phyloP scores from a whole-genome alignment of 2,888 invertebrate genomes.

The Amphipoea oculea region DNA sequence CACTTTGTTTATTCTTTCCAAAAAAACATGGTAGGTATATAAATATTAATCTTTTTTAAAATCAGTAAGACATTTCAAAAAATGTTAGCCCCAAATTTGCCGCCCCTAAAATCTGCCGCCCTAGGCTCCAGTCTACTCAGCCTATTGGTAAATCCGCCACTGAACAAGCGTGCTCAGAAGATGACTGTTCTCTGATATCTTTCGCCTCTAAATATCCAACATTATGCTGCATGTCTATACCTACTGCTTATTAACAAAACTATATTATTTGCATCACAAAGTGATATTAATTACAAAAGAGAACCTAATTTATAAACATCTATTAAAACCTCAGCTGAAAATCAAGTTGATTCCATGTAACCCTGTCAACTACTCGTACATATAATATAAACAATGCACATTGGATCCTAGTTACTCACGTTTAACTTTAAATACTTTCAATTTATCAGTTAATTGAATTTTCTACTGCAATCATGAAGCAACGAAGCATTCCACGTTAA shows the following conservation, averaged over 20 bases:
- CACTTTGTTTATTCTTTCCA: no score
- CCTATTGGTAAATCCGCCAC: no score
- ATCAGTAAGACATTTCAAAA: no score
- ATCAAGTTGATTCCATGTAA: background rate
- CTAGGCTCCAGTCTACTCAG: no score
- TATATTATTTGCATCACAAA: background rate
- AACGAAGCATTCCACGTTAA: constrained; percentile 20
- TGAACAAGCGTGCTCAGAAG: background rate
- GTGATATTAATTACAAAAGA: background rate
- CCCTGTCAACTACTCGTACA: constrained; percentile 1
- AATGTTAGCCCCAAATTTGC: no score
- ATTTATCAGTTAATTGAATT: constrained; percentile 29
- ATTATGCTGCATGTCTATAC: background rate
- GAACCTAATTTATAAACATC: background rate
- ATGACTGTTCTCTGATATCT: background rate
- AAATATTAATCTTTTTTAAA: no score
- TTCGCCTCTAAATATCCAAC: background rate
- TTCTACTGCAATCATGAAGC: constrained; percentile 22
- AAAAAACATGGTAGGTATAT: no score
- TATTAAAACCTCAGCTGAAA: background rate
- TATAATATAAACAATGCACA: constrained; percentile 5
- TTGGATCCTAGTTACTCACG: constrained; percentile 24
- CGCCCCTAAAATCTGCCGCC: no score
- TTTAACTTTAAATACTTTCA: constrained; percentile 27
- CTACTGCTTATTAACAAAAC: no score